phyloP scores from a whole-genome alignment of 1,140 invertebrate species.

The Plodia interpunctella region DNA sequence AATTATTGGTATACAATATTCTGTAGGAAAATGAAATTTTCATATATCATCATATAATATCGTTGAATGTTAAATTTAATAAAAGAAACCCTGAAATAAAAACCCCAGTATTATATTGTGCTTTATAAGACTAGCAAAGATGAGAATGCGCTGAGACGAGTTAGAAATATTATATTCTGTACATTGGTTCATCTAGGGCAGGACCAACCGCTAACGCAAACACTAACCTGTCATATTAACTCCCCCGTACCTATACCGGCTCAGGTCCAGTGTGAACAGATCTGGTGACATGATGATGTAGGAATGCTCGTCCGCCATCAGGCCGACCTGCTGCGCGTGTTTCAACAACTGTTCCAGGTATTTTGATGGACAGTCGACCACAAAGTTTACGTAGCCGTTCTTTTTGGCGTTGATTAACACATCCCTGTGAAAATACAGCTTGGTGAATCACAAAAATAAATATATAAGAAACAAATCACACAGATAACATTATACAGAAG shows the following conservation, averaged over 20 bases:
- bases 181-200: too few relatives aligned
- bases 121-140: too few relatives aligned
- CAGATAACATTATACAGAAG: too few relatives aligned
- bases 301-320: conserved; percentile 86
- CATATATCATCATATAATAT: too few relatives aligned
- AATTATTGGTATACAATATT: neutral
- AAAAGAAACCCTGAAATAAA: too few relatives aligned
- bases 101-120: too few relatives aligned
- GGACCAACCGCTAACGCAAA: neutral
- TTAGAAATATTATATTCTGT: too few relatives aligned
- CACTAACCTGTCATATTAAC: conserved; percentile 87
- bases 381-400: conserved; percentile 83
- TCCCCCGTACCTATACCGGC: conserved; percentile 88
- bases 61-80: too few relatives aligned
- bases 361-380: conserved; percentile 87
- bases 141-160: too few relatives aligned
- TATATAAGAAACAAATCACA: too few relatives aligned
- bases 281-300: conserved; percentile 89
- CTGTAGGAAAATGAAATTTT: too few relatives aligned
- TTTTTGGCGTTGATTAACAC: conserved; percentile 68
- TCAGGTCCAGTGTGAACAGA: conserved; percentile 86
- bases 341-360: conserved; percentile 82
- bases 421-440: conserved; percentile 33
- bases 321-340: conserved; percentile 88
- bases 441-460: too few relatives aligned